These are phyloP conservation scores for Lacerta bilineata DNA, from an alignment of 2,797 vertebrate species.

Conservation along the genomic window DNA sequence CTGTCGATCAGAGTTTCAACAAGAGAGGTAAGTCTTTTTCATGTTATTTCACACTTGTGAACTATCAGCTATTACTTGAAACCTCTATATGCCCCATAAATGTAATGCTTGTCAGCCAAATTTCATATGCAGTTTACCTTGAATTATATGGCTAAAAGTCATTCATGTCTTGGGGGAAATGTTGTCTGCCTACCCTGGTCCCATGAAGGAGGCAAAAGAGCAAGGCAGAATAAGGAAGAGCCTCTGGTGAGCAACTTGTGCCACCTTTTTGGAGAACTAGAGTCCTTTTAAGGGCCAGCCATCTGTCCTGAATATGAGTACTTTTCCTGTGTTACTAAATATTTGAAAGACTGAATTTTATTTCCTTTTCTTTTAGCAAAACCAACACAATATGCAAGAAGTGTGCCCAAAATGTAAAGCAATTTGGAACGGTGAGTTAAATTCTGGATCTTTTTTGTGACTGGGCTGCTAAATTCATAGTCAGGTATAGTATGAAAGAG, in stretches of 20 bases:
- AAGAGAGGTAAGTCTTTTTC: conserved; percentile 89
- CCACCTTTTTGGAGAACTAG: too few relatives aligned
- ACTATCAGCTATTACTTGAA: neutral
- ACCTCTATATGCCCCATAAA: neutral
- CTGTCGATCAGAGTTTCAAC: conserved; percentile 98
- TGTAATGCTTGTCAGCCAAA: neutral
- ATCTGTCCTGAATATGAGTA: neutral
- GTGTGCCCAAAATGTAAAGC: conserved; percentile 98
- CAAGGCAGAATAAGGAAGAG: too few relatives aligned
- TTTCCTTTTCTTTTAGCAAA: conserved; percentile 86
- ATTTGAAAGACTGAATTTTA: neutral
- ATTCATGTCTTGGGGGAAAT: neutral
- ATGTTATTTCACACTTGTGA: neutral
- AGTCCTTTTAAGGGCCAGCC: too few relatives aligned
- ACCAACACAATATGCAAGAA: conserved; percentile 99
- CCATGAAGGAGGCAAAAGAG: too few relatives aligned
- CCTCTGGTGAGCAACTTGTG: too few relatives aligned
- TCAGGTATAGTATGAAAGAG: neutral
- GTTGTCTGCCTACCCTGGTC: neutral
- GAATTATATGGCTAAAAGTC: neutral
- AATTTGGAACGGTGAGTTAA: conserved; percentile 95
- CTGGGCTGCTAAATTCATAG: too few relatives aligned
- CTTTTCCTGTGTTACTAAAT: neutral
- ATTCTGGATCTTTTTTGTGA: neutral
- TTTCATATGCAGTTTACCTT: neutral